phyloP scores from a whole-genome alignment of 2,888 invertebrate genomes.

The Alcis repandata region DNA sequence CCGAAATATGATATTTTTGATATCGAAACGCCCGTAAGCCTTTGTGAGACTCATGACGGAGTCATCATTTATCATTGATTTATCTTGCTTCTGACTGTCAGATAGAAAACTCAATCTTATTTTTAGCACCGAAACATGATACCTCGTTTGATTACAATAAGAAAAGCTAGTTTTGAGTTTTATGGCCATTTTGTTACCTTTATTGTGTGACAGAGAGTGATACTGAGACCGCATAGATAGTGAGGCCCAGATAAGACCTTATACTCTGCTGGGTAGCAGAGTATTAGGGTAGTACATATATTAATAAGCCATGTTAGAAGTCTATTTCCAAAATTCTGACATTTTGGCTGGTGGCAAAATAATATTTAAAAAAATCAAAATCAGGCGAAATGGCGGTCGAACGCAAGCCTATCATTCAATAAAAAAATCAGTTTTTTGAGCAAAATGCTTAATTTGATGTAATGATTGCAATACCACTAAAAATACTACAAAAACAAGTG shows the following conservation, averaged over 20 bases:
- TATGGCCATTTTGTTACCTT: slow-evolving; percentile 1
- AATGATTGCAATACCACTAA: no score
- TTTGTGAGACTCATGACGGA: slow-evolving; percentile 61
- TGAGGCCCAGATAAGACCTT: background rate
- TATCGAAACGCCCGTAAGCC: slow-evolving; percentile 53
- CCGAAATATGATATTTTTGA: slow-evolving; percentile 66
- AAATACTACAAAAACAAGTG: no score
- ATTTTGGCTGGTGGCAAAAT: no score
- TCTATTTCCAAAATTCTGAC: no score
- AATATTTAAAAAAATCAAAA: no score
- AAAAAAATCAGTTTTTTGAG: no score
- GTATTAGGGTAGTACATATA: no score
- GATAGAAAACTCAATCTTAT: slow-evolving; percentile 69
- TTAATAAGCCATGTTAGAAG: no score
- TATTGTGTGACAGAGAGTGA: slow-evolving; percentile 4
- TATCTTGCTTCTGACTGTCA: slow-evolving; percentile 67
- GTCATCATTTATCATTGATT: slow-evolving; percentile 77
- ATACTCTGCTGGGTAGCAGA: no score
- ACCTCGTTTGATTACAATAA: slow-evolving; percentile 6
- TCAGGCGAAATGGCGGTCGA: no score
- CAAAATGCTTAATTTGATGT: no score
- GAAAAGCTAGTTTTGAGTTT: slow-evolving; percentile 1
- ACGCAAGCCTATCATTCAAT: no score
- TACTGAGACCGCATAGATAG: background rate
- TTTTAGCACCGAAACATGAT: slow-evolving; percentile 47